phyloP scores from a whole-genome alignment of 2,113 vertebrate genomes.

The Neotoma lepida region DNA sequence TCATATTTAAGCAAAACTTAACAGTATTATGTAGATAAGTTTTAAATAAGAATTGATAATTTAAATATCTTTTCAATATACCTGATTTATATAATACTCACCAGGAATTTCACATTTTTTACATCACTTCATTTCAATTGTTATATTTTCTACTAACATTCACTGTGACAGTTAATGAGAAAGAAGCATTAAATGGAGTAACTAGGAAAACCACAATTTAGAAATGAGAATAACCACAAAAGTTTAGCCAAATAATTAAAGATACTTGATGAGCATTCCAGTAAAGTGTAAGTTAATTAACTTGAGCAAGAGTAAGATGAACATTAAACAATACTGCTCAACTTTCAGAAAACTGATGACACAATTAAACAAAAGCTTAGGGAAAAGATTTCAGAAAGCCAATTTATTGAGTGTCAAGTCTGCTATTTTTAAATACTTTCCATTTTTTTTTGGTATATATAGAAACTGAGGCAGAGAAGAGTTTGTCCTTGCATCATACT shows the following conservation, averaged over 20 bases:
- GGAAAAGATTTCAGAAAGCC: neutral
- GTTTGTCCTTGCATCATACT: neutral
- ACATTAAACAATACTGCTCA: neutral
- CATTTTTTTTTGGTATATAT: neutral
- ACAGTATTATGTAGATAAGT: neutral
- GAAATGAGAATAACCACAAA: slow-evolving; percentile 8
- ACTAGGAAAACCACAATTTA: neutral
- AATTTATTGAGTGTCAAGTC: slow-evolving; percentile 3
- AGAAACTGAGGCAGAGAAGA: slow-evolving; percentile 19
- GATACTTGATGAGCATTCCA: neutral
- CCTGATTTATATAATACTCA: neutral
- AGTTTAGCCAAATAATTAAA: slow-evolving; percentile 21
- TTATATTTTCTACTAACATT: neutral
- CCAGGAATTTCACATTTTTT: neutral
- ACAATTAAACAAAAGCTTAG: neutral
- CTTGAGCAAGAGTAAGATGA: neutral
- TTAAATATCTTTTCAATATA: neutral
- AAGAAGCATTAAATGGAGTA: neutral
- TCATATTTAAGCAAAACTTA: neutral
- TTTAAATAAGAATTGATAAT: neutral
- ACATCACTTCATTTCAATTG: neutral
- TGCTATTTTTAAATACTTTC: neutral
- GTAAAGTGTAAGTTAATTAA: slow-evolving; percentile 14
- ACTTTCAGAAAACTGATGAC: slow-evolving; percentile 22
- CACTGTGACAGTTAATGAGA: slow-evolving; percentile 12